A percentile compares a stretch with the other conserved stretches of the same genome.
phyloP scores from a whole-genome alignment of 2,888 invertebrate genomes.

The Melanostoma mellinum region DNA sequence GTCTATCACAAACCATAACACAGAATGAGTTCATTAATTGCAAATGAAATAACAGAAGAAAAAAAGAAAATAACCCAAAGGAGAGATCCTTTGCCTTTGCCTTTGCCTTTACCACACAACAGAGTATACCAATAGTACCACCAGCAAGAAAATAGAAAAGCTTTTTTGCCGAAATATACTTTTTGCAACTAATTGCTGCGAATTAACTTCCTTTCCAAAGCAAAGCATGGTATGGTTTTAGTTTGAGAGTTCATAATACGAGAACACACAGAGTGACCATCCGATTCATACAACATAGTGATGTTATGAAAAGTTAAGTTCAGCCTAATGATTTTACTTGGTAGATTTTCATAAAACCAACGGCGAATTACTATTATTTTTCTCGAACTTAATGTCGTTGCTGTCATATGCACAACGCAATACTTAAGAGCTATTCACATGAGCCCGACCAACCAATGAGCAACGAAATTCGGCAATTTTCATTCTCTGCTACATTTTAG shows the following conservation, averaged over 20 bases:
- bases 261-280: conserved; percentile 10
- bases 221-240: conserved; percentile 46
- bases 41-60: conserved; percentile 53
- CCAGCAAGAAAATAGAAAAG: conserved; percentile 36
- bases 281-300: not conserved
- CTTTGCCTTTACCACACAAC: not conserved
- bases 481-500: too few species aligned
- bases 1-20: conserved; percentile 71
- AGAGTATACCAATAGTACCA: conserved; percentile 6
- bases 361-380: too few species aligned
- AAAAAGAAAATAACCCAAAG: conserved; percentile 30
- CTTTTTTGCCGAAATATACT: conserved; percentile 56
- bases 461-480: too few species aligned
- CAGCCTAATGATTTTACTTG: too few species aligned
- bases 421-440: too few species aligned
- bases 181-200: conserved; percentile 66
- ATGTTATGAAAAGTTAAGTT: too few species aligned
- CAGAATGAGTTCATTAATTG: conserved; percentile 69
- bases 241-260: conserved; percentile 54
- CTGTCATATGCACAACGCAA: too few species aligned
- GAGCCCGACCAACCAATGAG: too few species aligned
- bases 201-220: conserved; percentile 66
- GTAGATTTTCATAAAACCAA: too few species aligned
- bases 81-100: conserved; percentile 18
- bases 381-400: too few species aligned